Conservation (phyloP, 2,797 vertebrate genomes). For the Macrochelys suwanniensis region DNA sequence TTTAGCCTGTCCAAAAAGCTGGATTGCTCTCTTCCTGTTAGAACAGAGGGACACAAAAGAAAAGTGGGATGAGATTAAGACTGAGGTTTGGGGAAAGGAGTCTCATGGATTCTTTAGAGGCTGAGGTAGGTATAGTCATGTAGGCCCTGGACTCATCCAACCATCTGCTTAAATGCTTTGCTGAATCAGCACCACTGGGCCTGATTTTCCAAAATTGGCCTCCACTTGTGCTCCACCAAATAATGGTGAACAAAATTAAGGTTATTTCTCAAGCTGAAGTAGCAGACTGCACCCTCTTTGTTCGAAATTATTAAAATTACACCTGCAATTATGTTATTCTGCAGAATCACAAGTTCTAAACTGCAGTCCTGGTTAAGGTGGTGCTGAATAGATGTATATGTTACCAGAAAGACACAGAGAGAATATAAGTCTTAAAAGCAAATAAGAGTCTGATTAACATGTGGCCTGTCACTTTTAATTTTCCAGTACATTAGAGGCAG, state of each 20-base stretch:
- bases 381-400: neutral
- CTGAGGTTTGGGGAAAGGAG: neutral
- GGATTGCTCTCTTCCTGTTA: neutral
- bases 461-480: rapidly evolving
- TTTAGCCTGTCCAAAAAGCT: neutral
- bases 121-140: neutral
- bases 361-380: neutral
- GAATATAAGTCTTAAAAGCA: rapidly evolving
- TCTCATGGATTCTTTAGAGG: neutral
- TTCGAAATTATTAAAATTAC: neutral
- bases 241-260: neutral
- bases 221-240: neutral
- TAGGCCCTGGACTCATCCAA: neutral
- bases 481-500: neutral
- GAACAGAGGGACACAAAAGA: neutral
- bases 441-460: rapidly evolving
- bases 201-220: neutral
- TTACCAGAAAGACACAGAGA: neutral
- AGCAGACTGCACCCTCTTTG: neutral
- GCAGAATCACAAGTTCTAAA: rapidly evolving
- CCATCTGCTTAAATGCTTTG: neutral
- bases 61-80: neutral
- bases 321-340: neutral
- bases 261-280: neutral
- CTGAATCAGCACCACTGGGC: neutral